phyloP scores from a whole-genome alignment of 2,888 invertebrate species.

The Xiphydria camelus region DNA sequence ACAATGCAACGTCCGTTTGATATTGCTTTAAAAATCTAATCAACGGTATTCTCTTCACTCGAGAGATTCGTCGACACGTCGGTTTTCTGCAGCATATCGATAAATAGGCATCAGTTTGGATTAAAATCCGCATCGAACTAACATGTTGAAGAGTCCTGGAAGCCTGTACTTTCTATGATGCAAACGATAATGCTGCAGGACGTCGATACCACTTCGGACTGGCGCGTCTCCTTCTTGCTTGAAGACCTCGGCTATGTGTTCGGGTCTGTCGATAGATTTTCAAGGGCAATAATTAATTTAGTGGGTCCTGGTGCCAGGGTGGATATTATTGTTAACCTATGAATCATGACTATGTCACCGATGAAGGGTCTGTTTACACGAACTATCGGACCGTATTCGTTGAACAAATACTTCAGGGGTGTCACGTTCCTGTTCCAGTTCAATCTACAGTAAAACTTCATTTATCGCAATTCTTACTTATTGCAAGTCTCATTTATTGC shows the following conservation, averaged over 20 bases:
- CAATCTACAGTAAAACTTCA: conserved; percentile 54
- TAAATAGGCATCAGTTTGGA: no score
- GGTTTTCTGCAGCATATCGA: no score
- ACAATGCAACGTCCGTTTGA: no score
- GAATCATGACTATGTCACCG: conserved; percentile 66
- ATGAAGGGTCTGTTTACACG: conserved; percentile 68
- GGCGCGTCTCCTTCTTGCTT: conserved; percentile 66
- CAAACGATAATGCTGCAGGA: conserved; percentile 67
- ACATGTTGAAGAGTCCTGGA: conserved; percentile 66
- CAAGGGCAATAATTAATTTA: no score
- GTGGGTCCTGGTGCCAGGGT: no score
- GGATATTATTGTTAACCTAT: no score
- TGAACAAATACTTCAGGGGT: conserved; percentile 58
- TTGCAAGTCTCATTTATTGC: no score
- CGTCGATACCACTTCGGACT: conserved; percentile 66
- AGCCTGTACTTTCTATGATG: conserved; percentile 62
- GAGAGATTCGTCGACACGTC: no score
- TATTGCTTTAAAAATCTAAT: no score
- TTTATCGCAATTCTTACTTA: no score
- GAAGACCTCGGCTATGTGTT: conserved; percentile 67
- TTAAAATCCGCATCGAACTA: no score
- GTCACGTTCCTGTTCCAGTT: conserved; percentile 58
- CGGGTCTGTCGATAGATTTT: conserved; percentile 65
- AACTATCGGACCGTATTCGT: conserved; percentile 68
- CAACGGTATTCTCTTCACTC: no score